Percentiles rank a stretch among this genome's conserved stretches.
Evolutionary conservation across 1,140 invertebrate genomes (phyloP).

Genomic region (Hyposmocoma kahamanoa): DNA sequence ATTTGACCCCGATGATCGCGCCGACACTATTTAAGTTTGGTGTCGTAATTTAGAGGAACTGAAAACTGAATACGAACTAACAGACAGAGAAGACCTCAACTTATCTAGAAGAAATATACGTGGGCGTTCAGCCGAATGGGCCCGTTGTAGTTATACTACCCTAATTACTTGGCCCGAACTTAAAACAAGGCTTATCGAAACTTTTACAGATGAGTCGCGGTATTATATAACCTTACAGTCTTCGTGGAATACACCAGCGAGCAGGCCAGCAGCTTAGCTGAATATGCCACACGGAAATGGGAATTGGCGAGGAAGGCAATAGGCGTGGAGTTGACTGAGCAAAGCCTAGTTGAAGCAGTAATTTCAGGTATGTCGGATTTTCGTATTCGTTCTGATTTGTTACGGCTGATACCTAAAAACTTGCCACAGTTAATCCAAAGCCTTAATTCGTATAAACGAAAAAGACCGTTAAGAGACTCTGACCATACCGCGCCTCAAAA

Average conservation of each 20-base stretch:
- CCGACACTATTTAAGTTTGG: neutral
- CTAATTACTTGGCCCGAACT: neutral
- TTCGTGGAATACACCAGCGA: neutral
- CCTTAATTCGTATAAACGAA: neutral
- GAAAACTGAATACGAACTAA: neutral
- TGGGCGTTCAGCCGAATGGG: neutral
- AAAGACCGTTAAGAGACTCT: neutral
- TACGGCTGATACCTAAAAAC: neutral
- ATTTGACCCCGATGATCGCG: neutral
- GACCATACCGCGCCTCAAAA: neutral
- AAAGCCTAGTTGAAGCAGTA: neutral
- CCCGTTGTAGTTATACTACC: neutral
- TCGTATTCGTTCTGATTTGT: neutral
- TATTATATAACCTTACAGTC: neutral
- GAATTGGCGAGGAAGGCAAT: neutral
- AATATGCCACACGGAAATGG: neutral
- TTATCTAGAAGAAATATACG: neutral
- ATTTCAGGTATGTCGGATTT: slow-evolving; percentile 1
- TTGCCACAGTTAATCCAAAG: neutral
- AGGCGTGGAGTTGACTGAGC: neutral
- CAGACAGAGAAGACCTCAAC: neutral
- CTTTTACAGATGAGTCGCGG: neutral
- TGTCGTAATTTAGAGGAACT: neutral
- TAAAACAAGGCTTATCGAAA: neutral
- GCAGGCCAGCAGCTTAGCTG: neutral